A percentile compares a stretch with the other conserved stretches of the same genome.
phyloP scores from a whole-genome alignment of 2,888 invertebrate species.

The Xanthorhoe designata region DNA sequence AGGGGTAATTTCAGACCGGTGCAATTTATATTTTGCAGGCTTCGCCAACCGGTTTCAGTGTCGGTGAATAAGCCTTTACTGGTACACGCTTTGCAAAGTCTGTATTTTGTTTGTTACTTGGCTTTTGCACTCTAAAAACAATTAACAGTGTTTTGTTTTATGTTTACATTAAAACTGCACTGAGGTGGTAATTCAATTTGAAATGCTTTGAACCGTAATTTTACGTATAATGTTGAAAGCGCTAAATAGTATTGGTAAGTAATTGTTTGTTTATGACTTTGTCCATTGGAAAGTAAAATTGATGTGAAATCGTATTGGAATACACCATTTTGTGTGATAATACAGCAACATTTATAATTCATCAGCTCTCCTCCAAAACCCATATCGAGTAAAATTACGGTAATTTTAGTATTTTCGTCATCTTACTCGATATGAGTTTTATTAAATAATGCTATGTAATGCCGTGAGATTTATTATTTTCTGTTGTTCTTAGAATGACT shows the following conservation, averaged over 20 bases:
- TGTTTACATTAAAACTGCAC: conserved; percentile 4
- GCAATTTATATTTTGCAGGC: conserved; percentile 72
- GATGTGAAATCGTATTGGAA: no score
- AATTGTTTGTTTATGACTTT: no score
- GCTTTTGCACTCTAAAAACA: conserved; percentile 41
- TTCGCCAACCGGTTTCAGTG: conserved; percentile 58
- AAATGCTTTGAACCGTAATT: neutral
- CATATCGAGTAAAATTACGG: no score
- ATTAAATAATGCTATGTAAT: no score
- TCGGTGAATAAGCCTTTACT: conserved; percentile 64
- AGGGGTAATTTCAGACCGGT: conserved; percentile 71
- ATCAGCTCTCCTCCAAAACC: no score
- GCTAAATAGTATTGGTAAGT: no score
- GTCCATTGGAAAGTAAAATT: no score
- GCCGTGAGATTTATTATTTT: neutral
- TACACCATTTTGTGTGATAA: no score
- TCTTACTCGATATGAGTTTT: neutral
- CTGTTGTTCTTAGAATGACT: conserved; percentile 8
- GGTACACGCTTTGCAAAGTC: conserved; percentile 18
- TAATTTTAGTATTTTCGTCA: neutral
- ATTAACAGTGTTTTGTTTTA: conserved; percentile 32
- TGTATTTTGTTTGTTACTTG: conserved; percentile 49
- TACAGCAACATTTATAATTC: no score
- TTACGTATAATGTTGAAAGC: neutral
- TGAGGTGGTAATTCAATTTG: neutral